Evolutionary conservation across 2,888 invertebrate genomes (phyloP).

Genomic region (Epicampocera succincta): DNA sequence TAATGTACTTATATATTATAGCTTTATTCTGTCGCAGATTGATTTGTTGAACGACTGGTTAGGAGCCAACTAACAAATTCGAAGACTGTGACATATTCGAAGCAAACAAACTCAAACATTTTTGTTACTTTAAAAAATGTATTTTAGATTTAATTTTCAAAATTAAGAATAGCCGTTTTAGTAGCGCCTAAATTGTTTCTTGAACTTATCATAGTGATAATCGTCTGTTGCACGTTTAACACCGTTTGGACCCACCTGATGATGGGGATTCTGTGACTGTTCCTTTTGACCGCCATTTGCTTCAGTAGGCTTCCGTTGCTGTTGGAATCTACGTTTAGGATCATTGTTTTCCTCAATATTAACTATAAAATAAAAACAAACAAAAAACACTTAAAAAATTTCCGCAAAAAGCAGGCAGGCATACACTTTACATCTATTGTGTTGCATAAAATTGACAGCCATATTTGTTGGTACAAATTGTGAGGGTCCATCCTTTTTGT

Average conservation of each 20-base stretch:
- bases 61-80: no score
- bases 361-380: constrained; percentile 82
- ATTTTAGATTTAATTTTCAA: no score
- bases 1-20: no score
- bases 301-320: constrained; percentile 79
- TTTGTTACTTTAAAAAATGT: no score
- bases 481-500: constrained; percentile 95
- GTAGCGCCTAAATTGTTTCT: constrained; percentile 96
- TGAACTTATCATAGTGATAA: constrained; percentile 97
- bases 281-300: constrained; percentile 52
- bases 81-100: no score
- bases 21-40: no score
- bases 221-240: constrained; percentile 97
- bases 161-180: constrained; percentile 79
- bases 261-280: constrained; percentile 77
- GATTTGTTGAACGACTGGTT: no score
- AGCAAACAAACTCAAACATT: no score
- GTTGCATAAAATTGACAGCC: constrained; percentile 99
- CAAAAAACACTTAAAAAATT: not conserved
- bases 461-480: constrained; percentile 98
- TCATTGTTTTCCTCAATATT: constrained; percentile 89
- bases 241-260: constrained; percentile 83
- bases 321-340: constrained; percentile 82
- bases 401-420: no score
- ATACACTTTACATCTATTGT: constrained; percentile 91